Conservation (phyloP, 1,140 invertebrate genomes). For the Sweltsa coloradensis region DNA sequence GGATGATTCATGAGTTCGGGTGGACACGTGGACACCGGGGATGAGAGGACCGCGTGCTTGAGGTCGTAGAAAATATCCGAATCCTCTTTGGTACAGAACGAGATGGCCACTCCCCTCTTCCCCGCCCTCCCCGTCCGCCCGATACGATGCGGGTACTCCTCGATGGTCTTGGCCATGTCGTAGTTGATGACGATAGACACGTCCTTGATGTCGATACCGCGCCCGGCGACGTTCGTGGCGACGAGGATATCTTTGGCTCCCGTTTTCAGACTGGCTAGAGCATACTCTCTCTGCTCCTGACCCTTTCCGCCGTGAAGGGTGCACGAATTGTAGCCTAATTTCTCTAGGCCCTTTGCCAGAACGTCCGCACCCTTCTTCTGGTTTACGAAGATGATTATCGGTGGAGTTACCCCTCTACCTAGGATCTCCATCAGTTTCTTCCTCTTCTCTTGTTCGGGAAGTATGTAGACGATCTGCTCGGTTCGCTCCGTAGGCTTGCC, state of each 20-base stretch:
- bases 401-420: conserved; percentile 79
- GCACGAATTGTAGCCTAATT: conserved; percentile 91
- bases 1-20: conserved; percentile 96
- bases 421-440: conserved; percentile 80
- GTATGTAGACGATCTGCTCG: conserved; percentile 95
- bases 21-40: conserved; percentile 90
- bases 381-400: conserved; percentile 99
- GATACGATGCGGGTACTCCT: conserved; percentile 99
- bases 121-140: conserved; percentile 97
- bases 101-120: conserved; percentile 90
- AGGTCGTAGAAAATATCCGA: conserved; percentile 92
- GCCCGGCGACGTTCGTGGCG: conserved; percentile 98
- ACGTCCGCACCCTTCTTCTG: conserved; percentile 99
- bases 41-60: conserved; percentile 79
- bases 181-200: conserved; percentile 98
- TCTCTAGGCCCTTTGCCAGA: conserved; percentile 91
- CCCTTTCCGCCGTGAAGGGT: conserved; percentile 99
- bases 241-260: conserved; percentile 96
- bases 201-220: conserved; percentile 99
- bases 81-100: conserved; percentile 96
- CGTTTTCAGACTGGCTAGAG: conserved; percentile 86
- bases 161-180: conserved; percentile 98
- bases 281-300: conserved; percentile 98
- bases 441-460: conserved; percentile 88
- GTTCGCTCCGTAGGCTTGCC: conserved; percentile 97